Conservation (phyloP, 2,797 vertebrate genomes). For the Selene dorsalis region DNA sequence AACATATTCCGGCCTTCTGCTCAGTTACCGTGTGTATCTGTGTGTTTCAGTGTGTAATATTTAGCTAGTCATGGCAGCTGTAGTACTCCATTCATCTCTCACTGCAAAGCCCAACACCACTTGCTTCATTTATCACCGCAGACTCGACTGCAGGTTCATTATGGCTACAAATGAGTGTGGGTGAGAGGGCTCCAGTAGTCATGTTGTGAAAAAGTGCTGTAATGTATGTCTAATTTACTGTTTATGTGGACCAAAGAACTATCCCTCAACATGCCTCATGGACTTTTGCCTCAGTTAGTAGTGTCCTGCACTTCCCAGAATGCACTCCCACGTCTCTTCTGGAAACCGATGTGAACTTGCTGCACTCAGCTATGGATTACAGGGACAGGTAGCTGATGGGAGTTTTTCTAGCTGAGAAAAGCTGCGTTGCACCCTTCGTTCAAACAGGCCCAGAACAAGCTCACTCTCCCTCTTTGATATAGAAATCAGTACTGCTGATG, state of each 20-base stretch:
- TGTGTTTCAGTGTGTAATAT: slow-evolving; percentile 61
- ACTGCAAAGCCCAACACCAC: slow-evolving; percentile 37
- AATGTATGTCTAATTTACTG: slow-evolving; percentile 42
- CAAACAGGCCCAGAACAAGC: neutral
- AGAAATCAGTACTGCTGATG: neutral
- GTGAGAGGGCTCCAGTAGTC: slow-evolving; percentile 50
- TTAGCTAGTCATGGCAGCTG: slow-evolving; percentile 63
- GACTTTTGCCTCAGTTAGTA: neutral
- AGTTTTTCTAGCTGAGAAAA: slow-evolving; percentile 16
- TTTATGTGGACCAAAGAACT: slow-evolving; percentile 20
- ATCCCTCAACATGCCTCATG: neutral
- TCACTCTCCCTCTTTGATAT: neutral
- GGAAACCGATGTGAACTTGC: neutral
- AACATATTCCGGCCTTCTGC: slow-evolving; percentile 67
- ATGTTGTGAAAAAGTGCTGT: slow-evolving; percentile 41
- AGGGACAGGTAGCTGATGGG: neutral
- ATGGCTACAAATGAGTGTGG: slow-evolving; percentile 40
- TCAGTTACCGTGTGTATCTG: slow-evolving; percentile 52
- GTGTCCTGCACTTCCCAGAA: slow-evolving; percentile 50
- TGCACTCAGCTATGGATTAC: neutral
- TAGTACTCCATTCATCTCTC: slow-evolving; percentile 58
- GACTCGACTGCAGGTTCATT: slow-evolving; percentile 37
- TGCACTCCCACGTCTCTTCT: neutral
- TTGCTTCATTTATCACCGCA: slow-evolving; percentile 48
- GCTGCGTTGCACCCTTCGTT: neutral